A percentile compares a stretch with the other conserved stretches of the same genome.
These are phyloP conservation scores for Pissodes strobi DNA, from an alignment of 1,140 invertebrate genomes.

Conservation along the genomic window DNA sequence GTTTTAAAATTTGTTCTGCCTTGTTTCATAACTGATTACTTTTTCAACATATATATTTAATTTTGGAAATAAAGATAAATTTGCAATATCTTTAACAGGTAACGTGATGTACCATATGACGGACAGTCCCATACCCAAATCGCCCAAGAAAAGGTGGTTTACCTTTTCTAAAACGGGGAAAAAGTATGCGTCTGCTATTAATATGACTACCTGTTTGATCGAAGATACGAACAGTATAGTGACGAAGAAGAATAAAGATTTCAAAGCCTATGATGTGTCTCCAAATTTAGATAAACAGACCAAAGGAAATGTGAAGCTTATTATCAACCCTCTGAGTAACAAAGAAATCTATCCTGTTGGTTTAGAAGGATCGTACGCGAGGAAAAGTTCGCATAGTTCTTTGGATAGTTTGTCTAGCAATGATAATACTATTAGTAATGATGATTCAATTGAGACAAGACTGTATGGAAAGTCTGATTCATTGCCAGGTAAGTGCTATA, in stretches of 20 bases:
- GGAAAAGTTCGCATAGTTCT: constrained; percentile 50
- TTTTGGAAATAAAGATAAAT: too few relatives aligned
- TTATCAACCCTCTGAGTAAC: constrained; percentile 60
- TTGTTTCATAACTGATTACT: too few relatives aligned
- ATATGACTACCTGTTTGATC: constrained; percentile 50
- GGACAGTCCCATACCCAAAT: constrained; percentile 47
- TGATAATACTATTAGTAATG: constrained; percentile 42
- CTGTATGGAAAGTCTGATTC: constrained; percentile 20
- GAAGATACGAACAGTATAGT: constrained; percentile 49
- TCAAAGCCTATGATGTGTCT: constrained; percentile 46
- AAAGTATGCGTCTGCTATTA: constrained; percentile 46
- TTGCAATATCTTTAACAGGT: constrained; percentile 49
- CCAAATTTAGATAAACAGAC: constrained; percentile 43
- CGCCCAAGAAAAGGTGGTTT: constrained; percentile 52
- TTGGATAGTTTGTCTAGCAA: constrained; percentile 51
- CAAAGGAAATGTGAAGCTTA: constrained; percentile 57
- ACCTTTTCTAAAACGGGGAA: constrained; percentile 51
- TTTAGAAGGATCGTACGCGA: constrained; percentile 51
- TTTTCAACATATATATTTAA: too few relatives aligned
- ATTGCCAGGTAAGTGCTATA: constrained; percentile 11
- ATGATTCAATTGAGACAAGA: constrained; percentile 41
- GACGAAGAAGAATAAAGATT: constrained; percentile 53
- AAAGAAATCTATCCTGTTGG: constrained; percentile 54
- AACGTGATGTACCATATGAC: constrained; percentile 84
- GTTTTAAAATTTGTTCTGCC: too few relatives aligned